Evolutionary conservation across 2,113 vertebrate species (phyloP).

Genomic region (Trichomycterus rosablanca): DNA sequence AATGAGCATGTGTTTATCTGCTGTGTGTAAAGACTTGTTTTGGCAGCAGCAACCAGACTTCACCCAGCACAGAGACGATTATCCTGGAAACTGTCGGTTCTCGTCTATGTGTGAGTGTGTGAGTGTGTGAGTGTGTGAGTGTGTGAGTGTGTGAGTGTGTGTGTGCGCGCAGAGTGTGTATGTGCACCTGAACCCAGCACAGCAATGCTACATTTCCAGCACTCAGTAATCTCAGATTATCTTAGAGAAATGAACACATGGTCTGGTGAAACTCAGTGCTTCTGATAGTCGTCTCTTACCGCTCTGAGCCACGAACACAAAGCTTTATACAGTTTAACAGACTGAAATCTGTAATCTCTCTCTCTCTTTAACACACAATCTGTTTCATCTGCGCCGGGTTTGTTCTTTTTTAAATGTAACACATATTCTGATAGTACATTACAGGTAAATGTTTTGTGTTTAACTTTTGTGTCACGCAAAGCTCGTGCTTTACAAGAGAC

Average conservation of each 20-base stretch:
- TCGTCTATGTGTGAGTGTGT: not conserved
- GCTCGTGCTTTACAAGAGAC: not conserved
- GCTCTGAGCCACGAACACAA: constrained; percentile 10
- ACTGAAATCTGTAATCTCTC: constrained; percentile 9
- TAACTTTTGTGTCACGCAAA: not conserved
- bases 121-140: constrained; percentile 5
- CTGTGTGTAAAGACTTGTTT: constrained; percentile 32
- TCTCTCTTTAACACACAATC: constrained; percentile 9
- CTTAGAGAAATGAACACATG: constrained; percentile 8
- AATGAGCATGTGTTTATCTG: constrained; percentile 12
- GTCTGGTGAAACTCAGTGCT: constrained; percentile 10
- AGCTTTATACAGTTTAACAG: not conserved
- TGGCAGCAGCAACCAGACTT: constrained; percentile 24
- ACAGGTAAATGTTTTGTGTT: no score
- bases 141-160: constrained; percentile 13
- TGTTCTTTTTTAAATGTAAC: not conserved
- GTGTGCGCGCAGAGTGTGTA: not conserved
- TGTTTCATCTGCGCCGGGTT: constrained; percentile 18
- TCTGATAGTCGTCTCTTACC: constrained; percentile 10
- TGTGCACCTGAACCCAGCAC: not conserved
- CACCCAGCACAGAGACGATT: constrained; percentile 30
- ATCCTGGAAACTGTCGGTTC: constrained; percentile 29
- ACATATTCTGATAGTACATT: not conserved
- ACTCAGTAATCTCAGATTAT: constrained; percentile 4
- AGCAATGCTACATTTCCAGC: not conserved